A percentile compares a stretch with the other conserved stretches of the same genome.
Conservation (phyloP, 2,888 invertebrate genomes). For the Drosophila yooni region DNA sequence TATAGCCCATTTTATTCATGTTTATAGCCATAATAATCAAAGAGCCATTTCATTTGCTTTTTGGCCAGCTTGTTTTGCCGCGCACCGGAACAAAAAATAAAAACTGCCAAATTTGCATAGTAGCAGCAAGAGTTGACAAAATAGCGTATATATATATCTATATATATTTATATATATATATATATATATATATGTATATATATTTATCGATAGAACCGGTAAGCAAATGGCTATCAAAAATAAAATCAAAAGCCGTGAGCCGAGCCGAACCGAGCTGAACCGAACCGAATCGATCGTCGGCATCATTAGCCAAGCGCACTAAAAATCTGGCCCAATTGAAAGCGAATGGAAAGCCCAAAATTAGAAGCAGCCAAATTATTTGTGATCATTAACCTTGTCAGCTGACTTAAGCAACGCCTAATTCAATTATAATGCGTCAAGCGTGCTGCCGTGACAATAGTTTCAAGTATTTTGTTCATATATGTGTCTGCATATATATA, state of each 20-base stretch:
- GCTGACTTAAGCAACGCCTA: conserved; percentile 24
- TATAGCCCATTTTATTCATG: conserved; percentile 44
- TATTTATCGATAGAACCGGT: conserved; percentile 30
- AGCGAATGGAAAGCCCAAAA: conserved; percentile 14
- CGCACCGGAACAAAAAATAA: conserved; percentile 64
- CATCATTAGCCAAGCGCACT: conserved; percentile 57
- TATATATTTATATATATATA: neutral
- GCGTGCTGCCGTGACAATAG: conserved; percentile 39
- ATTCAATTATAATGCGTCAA: conserved; percentile 25
- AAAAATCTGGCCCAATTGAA: conserved; percentile 20
- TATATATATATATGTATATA: neutral
- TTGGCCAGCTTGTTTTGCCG: conserved; percentile 42
- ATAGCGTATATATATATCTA: conserved; percentile 8
- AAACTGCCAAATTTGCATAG: conserved; percentile 65
- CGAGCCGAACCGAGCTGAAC: conserved; percentile 46
- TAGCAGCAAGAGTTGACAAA: conserved; percentile 13
- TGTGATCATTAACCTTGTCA: conserved; percentile 37
- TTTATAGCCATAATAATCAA: conserved; percentile 44
- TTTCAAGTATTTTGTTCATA: conserved; percentile 25
- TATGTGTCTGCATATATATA: neutral
- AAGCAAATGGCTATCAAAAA: conserved; percentile 35
- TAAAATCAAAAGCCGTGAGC: conserved; percentile 65
- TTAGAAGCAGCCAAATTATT: neutral
- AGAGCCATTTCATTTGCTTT: conserved; percentile 42
- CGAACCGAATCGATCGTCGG: conserved; percentile 28